Base-by-base conservation (phyloP, 2,113 vertebrate species). In the Leiothrix lutea region DNA sequence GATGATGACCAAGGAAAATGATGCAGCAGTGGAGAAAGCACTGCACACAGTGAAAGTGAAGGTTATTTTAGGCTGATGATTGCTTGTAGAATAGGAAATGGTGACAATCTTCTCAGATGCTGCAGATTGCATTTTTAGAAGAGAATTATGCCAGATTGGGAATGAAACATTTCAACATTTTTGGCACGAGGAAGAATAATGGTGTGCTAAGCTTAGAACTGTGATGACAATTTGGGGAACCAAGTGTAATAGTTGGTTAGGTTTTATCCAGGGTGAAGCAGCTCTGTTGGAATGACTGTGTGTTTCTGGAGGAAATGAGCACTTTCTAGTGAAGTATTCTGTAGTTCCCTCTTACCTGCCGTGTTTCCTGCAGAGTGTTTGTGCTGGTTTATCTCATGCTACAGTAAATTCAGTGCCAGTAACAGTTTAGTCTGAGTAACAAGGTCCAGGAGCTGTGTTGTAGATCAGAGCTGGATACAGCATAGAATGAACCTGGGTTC, bases 1-100 rank as follows among this genome's bases (percentile, higher is more conserved):
- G 61, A 12, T 65, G 42, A 67, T 66, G 53, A 61, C 75, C 42
- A 54, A 64, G 57, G 61, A 47, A 85, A 51, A 92, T 44, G 73
- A 73, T 89, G 71, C 54, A 82, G 66, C 58, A 57, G 33, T 36
- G 25, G 29, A 78, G 61, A 90, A 72, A 21, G 54, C 62, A 87
- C 11, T 60, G 71, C 19, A 12, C 31, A 3, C 33, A 69, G 58
- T 78, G 83, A 58, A 80, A 83, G 44, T 12, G 51, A 66, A 60
- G 51, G 58, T 84, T 93, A 86, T 86, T 97, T 90, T 93, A 89
- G 83, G 57, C 57, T 94, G 77, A 72, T 75, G 74, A 83, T 54
- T 91, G 70, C 29, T 31, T 89, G 64, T 60, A 67, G 74, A 78
- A 60, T 60, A 70, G 75, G 78, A 94, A 90, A 88, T n/a, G 42